A percentile compares a stretch with the other conserved stretches of the same genome.
phyloP scores from a whole-genome alignment of 2,797 vertebrate species.

The Bradypodion pumilum region DNA sequence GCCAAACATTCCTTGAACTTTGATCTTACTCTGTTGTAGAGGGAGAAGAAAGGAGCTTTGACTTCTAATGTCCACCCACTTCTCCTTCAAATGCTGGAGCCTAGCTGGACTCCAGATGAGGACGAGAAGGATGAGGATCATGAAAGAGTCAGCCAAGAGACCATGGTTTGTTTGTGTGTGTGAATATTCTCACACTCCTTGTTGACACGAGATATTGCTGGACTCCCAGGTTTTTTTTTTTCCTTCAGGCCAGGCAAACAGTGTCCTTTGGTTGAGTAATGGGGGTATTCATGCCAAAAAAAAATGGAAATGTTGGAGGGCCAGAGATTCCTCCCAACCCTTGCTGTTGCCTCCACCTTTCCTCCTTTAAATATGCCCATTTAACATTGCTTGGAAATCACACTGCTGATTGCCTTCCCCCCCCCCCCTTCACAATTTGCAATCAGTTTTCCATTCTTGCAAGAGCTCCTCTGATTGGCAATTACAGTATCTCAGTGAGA shows the following conservation, averaged over 20 bases:
- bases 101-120: neutral
- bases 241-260: too few relatives aligned
- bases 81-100: neutral
- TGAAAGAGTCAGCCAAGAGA: neutral
- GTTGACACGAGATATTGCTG: too few relatives aligned
- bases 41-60: neutral
- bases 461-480: too few relatives aligned
- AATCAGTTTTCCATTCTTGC: too few relatives aligned
- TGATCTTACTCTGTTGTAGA: neutral
- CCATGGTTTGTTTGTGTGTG: neutral
- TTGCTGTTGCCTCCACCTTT: neutral
- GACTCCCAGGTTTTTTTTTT: too few relatives aligned
- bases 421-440: too few relatives aligned
- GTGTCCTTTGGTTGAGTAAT: neutral
- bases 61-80: neutral
- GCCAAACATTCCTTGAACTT: too few relatives aligned
- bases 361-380: neutral
- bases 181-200: too few relatives aligned
- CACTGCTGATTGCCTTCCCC: too few relatives aligned
- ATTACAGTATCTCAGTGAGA: too few relatives aligned
- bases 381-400: neutral
- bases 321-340: neutral
- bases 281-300: neutral
- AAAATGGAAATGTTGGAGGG: too few relatives aligned
- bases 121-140: too few relatives aligned